Percentiles rank a stretch among this genome's conserved stretches.
Conservation (phyloP, 2,113 vertebrate species). For the Pseudopodoces humilis region DNA sequence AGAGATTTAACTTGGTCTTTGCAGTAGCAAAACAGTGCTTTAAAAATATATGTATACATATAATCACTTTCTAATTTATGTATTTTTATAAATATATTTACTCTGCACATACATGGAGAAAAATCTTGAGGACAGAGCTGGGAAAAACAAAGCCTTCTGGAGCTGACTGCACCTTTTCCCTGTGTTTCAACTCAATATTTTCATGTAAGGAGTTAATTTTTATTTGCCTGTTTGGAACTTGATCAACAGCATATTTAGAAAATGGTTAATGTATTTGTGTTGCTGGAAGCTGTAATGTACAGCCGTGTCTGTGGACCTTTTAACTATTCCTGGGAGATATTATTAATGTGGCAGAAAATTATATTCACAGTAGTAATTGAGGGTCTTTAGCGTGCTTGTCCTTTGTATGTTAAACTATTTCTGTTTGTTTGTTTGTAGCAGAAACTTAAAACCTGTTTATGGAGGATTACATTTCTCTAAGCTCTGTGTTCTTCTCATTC, state of each 20-base stretch:
- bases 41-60: not conserved
- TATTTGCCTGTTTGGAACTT: not conserved
- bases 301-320: not conserved
- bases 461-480: not conserved
- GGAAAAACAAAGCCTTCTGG: not conserved
- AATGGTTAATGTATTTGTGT: not conserved
- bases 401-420: not conserved
- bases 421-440: not conserved
- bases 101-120: not conserved
- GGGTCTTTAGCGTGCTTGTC: not conserved
- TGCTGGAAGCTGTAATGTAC: constrained; percentile 5
- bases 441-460: not conserved
- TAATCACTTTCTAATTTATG: not conserved
- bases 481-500: not conserved
- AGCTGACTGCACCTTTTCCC: not conserved
- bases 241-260: not conserved
- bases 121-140: not conserved
- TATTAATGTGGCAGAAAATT: constrained; percentile 39
- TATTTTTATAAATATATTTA: not conserved
- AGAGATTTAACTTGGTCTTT: not conserved
- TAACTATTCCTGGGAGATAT: not conserved
- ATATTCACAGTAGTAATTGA: not conserved
- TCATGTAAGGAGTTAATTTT: not conserved
- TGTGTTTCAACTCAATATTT: not conserved
- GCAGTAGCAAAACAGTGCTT: not conserved